phyloP scores from a whole-genome alignment of 2,888 invertebrate genomes.

The Schizaphis graminum region DNA sequence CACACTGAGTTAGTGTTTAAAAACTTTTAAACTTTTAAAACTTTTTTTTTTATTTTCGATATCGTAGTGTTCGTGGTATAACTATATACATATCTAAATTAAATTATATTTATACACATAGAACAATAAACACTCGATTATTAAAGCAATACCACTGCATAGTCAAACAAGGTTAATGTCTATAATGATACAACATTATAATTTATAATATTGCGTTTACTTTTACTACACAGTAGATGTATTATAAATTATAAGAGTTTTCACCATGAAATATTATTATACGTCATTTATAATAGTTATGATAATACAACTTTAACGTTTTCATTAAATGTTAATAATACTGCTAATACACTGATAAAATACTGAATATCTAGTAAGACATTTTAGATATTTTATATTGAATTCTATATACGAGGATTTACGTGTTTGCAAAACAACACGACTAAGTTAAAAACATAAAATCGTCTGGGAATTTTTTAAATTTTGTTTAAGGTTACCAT shows the following conservation, averaged over 20 bases:
- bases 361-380: background rate
- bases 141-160: background rate
- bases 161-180: constrained; percentile 12
- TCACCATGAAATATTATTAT: background rate
- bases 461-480: background rate
- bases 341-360: background rate
- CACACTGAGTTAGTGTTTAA: background rate
- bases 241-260: background rate
- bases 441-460: background rate
- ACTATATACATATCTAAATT: background rate
- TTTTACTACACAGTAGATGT: background rate
- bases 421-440: background rate
- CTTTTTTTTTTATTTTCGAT: background rate
- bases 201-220: background rate
- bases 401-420: background rate
- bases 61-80: background rate
- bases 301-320: background rate
- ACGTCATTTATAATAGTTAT: background rate
- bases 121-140: background rate
- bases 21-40: too few species aligned
- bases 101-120: background rate
- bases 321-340: background rate
- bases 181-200: background rate
- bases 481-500: constrained; percentile 25
- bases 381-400: background rate